Base-by-base conservation (phyloP, 2,888 invertebrate species). In the Epirrhoe alternata region DNA sequence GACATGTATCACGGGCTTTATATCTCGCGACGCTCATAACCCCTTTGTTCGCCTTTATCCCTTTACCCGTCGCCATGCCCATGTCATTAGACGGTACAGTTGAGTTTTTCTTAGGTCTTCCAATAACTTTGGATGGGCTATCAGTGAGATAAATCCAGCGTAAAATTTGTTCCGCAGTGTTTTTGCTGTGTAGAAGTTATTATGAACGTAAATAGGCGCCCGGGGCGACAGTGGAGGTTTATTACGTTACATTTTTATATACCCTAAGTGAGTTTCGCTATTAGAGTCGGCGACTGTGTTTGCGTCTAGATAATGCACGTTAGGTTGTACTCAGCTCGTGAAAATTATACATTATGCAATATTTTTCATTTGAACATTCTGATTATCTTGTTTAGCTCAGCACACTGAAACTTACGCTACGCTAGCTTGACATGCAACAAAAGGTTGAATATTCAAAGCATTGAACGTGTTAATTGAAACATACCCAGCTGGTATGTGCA, bases 31-130 rank as follows among this genome's bases (percentile, higher is more conserved):
- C 67, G 63, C 64, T 66, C 64, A 64, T 69, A 57, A 66, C 69
- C 67, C 66, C 60, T 63, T 64, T 62, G 69, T 60, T 61, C 63
- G 56, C 31, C 56, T 56, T 30, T 60, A 55, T 61, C 72, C 72
- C 64, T 68, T 72, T 69, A 69, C 71, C 73, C 74, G 51, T 60
- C 68, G 66, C 67, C 65, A 69, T 67, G 68, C 71, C 73, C 65
- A 73, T 71, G 74, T 74, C 78, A 78, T 81, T 81, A 80, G 73
- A 72, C 58, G 65, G 58, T 67, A 58, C 65, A 70, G 68, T 69
- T 70, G 62, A 70, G 70, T 73, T 72, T 74, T 71, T 73, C 72
- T 71, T 69, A 69, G 71, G 67, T 68, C 68, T 73, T 66, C 67
- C 72, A 70, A 72, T 76, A 74, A 73, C 66, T 70, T 71, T 66